Evolutionary conservation across 2,113 vertebrate species (phyloP), one percentile per base, ranked within the genome.

Genomic region (Petaurus breviceps): DNA sequence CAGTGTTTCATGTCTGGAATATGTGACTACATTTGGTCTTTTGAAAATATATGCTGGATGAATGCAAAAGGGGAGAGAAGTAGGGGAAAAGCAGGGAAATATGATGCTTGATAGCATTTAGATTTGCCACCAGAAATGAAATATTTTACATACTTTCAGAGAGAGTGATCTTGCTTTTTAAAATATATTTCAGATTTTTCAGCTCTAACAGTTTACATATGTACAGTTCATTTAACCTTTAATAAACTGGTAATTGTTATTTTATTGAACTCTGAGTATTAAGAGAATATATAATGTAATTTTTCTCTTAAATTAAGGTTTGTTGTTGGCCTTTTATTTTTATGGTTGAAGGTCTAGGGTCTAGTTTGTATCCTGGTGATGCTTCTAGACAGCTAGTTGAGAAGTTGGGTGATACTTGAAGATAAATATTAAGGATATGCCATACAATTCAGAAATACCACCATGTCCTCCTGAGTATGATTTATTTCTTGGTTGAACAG

Each of bases 61-160:
- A 92, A 94, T 97, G 91, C 97, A 97, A 95, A 96, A 96, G 96
- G 96, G 95, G 97, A 97, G 97, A 97, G 94, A 93, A 16, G 0
- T 49, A 10, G 37, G 91, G 49, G 31, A 96, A 94, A 93, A 97
- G 51, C 46, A 93, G 92, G 92, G 49, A 93, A 93, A 51, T 94
- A 94, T 94, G 84, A 84, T 52, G 92, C 89, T 90, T 92, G 90
- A n/a, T 68, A 92, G 92, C 98, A 98, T 98, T 98, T 98, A 96
- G 98, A 97, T 98, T 97, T 98, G 95, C 94, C 97, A 98, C 98
- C 98, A 98, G 98, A 98, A 98, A 98, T 97, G 98, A 97, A 98
- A 98, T 98, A 98, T 98, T 98, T 98, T 98, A 98, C 98, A 97
- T 98, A 98, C 96, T 98, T 98, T 98, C 97, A 97, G 93, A 98